Evolutionary conservation across 2,113 vertebrate genomes (phyloP), one percentile per base, ranked within the genome.

Genomic region (Colius striatus): DNA sequence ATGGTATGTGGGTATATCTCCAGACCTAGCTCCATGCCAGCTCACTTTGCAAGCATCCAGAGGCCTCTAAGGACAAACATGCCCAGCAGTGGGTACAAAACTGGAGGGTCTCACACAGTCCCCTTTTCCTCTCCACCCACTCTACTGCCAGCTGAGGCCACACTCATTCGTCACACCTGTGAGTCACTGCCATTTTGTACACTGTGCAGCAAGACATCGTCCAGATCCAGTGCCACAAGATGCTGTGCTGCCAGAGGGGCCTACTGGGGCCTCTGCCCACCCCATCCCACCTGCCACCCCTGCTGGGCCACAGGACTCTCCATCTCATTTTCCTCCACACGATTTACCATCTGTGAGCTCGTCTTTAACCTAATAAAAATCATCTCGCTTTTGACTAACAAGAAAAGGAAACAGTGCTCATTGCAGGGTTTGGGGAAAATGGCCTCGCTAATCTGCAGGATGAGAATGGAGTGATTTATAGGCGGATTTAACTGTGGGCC

Each of bases 401-500:
- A 98, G 98, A 98, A 98, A 99, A 98, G 98, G 98, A 99, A 99
- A 99, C 98, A 98, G 98, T 98, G 98, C 97, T 99, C 97, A 98
- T 98, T 98, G 99, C 98, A 98, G 98, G 98, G 98, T 98, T 99
- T 98, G 98, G 98, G 98, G 98, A 97, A 99, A 99, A 99, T 98
- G 98, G 99, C 98, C 98, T 98, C 95, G 89, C 99, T 99, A 99
- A 99, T 99, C 98, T 98, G 98, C 98, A 96, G 98, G 98, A 98
- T 98, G 99, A 98, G 98, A 97, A 98, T 95, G 93, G 98, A 98
- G 98, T 99, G 99, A 99, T 99, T 99, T 99, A 99, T 99, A 98
- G 98, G 98, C 97, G 97, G 98, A 98, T 98, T 98, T 98, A 98
- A 98, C 99, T 95, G 98, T 98, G 98, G 98, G 98, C 99, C 98